These are phyloP conservation scores for Latheticus oryzae DNA, from an alignment of 2,888 invertebrate genomes.

Conservation along the genomic window DNA sequence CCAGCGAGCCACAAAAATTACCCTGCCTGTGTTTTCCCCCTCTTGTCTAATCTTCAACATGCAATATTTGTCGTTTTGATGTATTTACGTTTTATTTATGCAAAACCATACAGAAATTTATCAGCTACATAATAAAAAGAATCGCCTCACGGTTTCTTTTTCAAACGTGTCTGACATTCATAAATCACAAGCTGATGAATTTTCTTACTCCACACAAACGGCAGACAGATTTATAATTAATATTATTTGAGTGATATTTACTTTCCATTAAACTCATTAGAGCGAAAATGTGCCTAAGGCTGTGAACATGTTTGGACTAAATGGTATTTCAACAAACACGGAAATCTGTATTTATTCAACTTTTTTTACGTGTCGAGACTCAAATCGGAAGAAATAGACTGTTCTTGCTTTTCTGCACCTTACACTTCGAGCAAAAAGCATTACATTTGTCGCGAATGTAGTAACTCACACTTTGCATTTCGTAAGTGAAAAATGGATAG, in stretches of 20 bases:
- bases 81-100: constrained; percentile 22
- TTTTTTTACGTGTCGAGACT: too few species aligned
- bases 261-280: constrained; percentile 41
- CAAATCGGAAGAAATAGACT: too few species aligned
- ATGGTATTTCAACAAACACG: too few species aligned
- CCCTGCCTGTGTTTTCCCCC: constrained; percentile 19
- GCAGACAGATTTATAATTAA: constrained; percentile 44
- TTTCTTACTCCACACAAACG: constrained; percentile 24
- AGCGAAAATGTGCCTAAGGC: too few species aligned
- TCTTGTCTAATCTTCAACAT: constrained; percentile 19
- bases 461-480: too few species aligned
- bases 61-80: constrained; percentile 31
- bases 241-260: constrained; percentile 43
- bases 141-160: constrained; percentile 7
- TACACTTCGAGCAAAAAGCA: too few species aligned
- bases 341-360: too few species aligned
- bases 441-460: background rate
- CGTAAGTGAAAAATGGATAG: constrained; percentile 7
- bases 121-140: constrained; percentile 11
- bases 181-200: constrained; percentile 29
- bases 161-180: constrained; percentile 7
- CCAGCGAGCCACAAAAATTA: constrained; percentile 28
- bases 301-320: too few species aligned
- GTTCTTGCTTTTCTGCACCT: too few species aligned
- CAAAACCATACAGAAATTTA: constrained; percentile 11